Evolutionary conservation across 2,888 invertebrate genomes (phyloP).

Genomic region (Lysandra bellargus): DNA sequence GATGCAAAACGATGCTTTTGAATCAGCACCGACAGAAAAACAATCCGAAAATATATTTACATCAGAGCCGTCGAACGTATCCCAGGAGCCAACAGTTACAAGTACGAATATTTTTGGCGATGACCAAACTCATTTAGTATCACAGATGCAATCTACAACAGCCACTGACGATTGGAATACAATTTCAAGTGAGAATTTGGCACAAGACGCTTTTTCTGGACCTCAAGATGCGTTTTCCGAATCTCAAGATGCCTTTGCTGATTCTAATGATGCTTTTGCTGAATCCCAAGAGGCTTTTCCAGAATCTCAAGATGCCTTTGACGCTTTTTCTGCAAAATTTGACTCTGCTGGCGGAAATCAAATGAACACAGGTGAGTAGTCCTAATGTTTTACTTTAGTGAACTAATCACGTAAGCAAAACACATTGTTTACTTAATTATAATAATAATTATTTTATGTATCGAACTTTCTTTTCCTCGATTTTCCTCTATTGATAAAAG

Average conservation of each 20-base stretch:
- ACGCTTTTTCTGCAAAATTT: slow-evolving; percentile 94
- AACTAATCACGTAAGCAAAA: no score
- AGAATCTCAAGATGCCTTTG: slow-evolving; percentile 82
- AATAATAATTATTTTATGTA: no score
- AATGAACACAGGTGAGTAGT: slow-evolving; percentile 54
- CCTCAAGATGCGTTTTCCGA: slow-evolving; percentile 58
- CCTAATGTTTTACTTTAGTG: no score
- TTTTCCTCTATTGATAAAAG: no score
- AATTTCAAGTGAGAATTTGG: slow-evolving; percentile 55
- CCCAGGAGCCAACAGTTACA: slow-evolving; percentile 38
- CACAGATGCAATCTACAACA: slow-evolving; percentile 40
- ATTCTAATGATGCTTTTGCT: slow-evolving; percentile 56
- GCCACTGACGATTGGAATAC: slow-evolving; percentile 52
- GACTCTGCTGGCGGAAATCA: slow-evolving; percentile 82
- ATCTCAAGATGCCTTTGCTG: slow-evolving; percentile 81
- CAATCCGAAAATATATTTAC: slow-evolving; percentile 48
- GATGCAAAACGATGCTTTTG: slow-evolving; percentile 42
- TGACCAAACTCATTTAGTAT: slow-evolving; percentile 43
- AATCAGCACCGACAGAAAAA: slow-evolving; percentile 35
- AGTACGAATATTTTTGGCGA: slow-evolving; percentile 38
- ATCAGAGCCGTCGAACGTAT: slow-evolving; percentile 41
- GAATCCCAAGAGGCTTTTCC: slow-evolving; percentile 69
- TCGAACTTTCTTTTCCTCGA: no score
- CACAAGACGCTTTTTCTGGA: slow-evolving; percentile 53
- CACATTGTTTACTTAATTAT: no score